Evolutionary conservation across 2,888 invertebrate species (phyloP).

Genomic region (Choreutis nemorana): DNA sequence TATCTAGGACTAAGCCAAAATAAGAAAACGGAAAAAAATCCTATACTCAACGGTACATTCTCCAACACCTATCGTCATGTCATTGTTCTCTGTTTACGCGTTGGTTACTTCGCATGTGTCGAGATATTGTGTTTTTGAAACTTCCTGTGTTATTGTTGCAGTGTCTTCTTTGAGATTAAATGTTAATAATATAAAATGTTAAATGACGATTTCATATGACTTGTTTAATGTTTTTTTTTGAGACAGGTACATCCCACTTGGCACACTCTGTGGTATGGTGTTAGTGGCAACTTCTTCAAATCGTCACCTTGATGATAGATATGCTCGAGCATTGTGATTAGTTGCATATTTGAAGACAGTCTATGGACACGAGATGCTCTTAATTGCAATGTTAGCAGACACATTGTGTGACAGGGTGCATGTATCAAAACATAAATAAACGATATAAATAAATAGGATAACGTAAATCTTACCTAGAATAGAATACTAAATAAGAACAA

Average conservation of each 20-base stretch:
- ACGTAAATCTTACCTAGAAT: slow-evolving; percentile 19
- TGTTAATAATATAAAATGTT: slow-evolving; percentile 34
- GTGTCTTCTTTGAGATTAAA: slow-evolving; percentile 39
- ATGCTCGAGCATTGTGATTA: slow-evolving; percentile 18
- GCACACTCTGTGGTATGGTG: slow-evolving; percentile 57
- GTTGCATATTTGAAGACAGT: slow-evolving; percentile 14
- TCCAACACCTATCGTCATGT: slow-evolving; percentile 31
- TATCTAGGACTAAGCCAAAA: too few species aligned
- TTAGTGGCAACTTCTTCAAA: slow-evolving; percentile 27
- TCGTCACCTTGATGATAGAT: slow-evolving; percentile 21
- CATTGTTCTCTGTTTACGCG: slow-evolving; percentile 54
- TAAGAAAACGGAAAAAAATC: too few species aligned
- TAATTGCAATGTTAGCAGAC: slow-evolving; percentile 13
- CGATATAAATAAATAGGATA: slow-evolving; percentile 22
- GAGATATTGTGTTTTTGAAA: slow-evolving; percentile 42
- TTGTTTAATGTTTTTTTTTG: slow-evolving; percentile 24
- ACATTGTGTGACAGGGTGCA: slow-evolving; percentile 65
- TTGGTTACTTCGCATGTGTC: slow-evolving; percentile 59
- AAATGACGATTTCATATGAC: slow-evolving; percentile 23
- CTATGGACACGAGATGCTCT: slow-evolving; percentile 9
- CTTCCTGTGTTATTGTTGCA: slow-evolving; percentile 13
- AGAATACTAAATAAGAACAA: slow-evolving; percentile 12
- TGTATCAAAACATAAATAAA: slow-evolving; percentile 47
- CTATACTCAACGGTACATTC: too few species aligned
- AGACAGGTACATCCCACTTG: slow-evolving; percentile 58